A percentile compares a stretch with the other conserved stretches of the same genome.
Evolutionary conservation across 2,797 vertebrate genomes (phyloP).

Genomic region (Manis javanica): DNA sequence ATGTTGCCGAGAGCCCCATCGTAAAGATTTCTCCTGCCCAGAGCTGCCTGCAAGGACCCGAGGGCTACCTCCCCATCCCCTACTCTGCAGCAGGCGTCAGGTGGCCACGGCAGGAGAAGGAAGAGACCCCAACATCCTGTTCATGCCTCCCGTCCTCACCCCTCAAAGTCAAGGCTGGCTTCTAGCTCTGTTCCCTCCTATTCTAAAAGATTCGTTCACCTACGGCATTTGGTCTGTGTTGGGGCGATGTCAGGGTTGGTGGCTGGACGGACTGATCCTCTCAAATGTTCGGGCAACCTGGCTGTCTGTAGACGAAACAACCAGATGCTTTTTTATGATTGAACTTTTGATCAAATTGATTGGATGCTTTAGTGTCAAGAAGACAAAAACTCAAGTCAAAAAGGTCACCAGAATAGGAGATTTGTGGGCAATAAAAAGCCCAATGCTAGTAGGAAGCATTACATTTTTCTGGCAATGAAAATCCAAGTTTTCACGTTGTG

Average conservation of each 20-base stretch:
- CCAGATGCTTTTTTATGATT: not conserved
- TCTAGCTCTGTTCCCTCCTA: not conserved
- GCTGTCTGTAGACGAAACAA: not conserved
- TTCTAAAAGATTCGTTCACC: not conserved
- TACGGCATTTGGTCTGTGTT: fast-evolving
- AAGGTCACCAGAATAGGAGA: slow-evolving; percentile 22
- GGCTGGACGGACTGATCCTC: not conserved
- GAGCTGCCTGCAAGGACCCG: not conserved
- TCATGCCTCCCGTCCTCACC: no score
- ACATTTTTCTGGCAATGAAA: not conserved
- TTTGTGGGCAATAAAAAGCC: not conserved
- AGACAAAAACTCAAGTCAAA: slow-evolving; percentile 47
- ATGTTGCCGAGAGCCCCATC: not conserved
- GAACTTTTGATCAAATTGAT: slow-evolving; percentile 36
- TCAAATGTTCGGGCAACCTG: not conserved
- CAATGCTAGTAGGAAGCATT: fast-evolving
- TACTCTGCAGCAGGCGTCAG: not conserved
- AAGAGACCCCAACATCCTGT: not conserved
- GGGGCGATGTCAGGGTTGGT: not conserved
- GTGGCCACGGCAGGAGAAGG: not conserved
- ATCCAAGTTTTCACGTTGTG: slow-evolving; percentile 20
- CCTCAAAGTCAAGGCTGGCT: not conserved
- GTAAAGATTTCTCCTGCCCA: not conserved
- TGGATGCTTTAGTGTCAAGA: slow-evolving; percentile 32
- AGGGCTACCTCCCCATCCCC: not conserved